Conservation (phyloP, 2,888 invertebrate genomes). For the Cosmopolites sordidus region DNA sequence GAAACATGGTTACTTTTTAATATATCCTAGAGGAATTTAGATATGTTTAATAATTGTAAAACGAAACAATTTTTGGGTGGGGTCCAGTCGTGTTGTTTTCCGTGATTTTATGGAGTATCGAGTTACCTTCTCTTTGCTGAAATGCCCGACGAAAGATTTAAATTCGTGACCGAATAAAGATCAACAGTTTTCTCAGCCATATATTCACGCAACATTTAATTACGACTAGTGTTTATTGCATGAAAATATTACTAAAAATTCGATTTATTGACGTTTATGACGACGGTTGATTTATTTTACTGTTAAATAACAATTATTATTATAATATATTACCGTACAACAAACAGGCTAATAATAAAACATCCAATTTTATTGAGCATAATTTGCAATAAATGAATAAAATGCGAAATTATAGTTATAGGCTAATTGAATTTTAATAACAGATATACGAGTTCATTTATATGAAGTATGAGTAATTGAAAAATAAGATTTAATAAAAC, state of each 20-base stretch:
- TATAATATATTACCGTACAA: slow-evolving; percentile 9
- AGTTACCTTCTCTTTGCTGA: slow-evolving; percentile 15
- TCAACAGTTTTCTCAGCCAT: slow-evolving; percentile 9
- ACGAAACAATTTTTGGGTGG: slow-evolving; percentile 12
- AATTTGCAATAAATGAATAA: slow-evolving; percentile 1
- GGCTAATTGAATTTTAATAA: too few relatives aligned
- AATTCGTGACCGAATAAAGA: slow-evolving; percentile 13
- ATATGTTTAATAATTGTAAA: slow-evolving; percentile 8
- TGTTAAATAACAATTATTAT: slow-evolving; percentile 14
- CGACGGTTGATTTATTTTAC: slow-evolving; percentile 11
- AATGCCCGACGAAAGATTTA: slow-evolving; percentile 5
- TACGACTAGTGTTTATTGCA: slow-evolving; percentile 8
- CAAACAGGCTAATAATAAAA: slow-evolving; percentile 10
- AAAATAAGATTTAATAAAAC: too few relatives aligned
- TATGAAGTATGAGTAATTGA: too few relatives aligned
- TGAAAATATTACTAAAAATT: slow-evolving; percentile 11
- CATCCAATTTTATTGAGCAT: slow-evolving; percentile 4
- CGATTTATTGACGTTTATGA: slow-evolving; percentile 9
- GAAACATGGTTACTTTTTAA: background rate
- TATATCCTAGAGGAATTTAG: background rate
- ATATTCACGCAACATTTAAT: slow-evolving; percentile 10
- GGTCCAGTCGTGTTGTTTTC: slow-evolving; percentile 7
- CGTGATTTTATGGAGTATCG: slow-evolving; percentile 7
- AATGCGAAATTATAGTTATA: background rate
- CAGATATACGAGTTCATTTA: too few relatives aligned